Percentiles rank a stretch among this genome's conserved stretches.
Evolutionary conservation across 1,140 invertebrate species (phyloP).

Genomic region (Bombyx mori): ASM3026992v2 NC_085118.1:1715001-1715500

Average conservation of each 20-base stretch:
- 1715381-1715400: constrained; percentile 88
- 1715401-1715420: constrained; percentile 94
- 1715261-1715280: constrained; percentile 95
- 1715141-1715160: constrained; percentile 76
- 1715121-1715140: constrained; percentile 82
- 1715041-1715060: constrained; percentile 95
- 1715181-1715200: constrained; percentile 90
- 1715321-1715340: constrained; percentile 94
- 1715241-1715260: constrained; percentile 91
- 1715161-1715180: constrained; percentile 83
- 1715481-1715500: constrained; percentile 85
- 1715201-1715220: constrained; percentile 95
- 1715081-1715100: constrained; percentile 93
- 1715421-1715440: constrained; percentile 89
- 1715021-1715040: constrained; percentile 92
- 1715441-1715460: constrained; percentile 90
- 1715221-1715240: constrained; percentile 95
- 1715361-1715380: constrained; percentile 91
- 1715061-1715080: constrained; percentile 94
- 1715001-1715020: constrained; percentile 86
- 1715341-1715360: constrained; percentile 88
- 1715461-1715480: constrained; percentile 87
- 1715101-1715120: constrained; percentile 89
- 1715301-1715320: constrained; percentile 92
- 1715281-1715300: constrained; percentile 93